Conservation (phyloP, 1,140 invertebrate species). For the Euwallacea fornicatus region DNA sequence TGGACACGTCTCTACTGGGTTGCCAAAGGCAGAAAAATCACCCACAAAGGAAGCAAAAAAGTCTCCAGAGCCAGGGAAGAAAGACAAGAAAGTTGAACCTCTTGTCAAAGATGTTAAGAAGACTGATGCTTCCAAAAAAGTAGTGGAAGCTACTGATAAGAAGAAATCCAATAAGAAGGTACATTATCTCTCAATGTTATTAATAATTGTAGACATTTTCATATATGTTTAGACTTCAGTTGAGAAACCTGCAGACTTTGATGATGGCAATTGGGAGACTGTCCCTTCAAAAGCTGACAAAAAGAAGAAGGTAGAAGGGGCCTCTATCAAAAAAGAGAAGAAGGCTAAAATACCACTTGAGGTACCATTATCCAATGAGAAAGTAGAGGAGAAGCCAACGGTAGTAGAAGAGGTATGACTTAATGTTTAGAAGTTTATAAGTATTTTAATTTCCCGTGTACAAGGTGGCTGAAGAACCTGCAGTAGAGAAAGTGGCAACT, state of each 20-base stretch:
- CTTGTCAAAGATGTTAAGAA: constrained; percentile 54
- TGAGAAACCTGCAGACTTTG: constrained; percentile 70
- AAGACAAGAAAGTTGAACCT: constrained; percentile 48
- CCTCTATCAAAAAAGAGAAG: constrained; percentile 60
- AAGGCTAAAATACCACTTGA: constrained; percentile 53
- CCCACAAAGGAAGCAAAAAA: constrained; percentile 59
- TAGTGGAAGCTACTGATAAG: constrained; percentile 57
- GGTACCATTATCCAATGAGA: constrained; percentile 51
- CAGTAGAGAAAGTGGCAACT: constrained; percentile 49
- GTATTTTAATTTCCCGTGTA: not conserved
- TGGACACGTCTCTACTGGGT: constrained; percentile 52
- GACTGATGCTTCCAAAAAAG: constrained; percentile 49
- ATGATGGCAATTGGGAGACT: constrained; percentile 75
- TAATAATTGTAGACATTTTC: not conserved
- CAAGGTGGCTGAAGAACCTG: constrained; percentile 36
- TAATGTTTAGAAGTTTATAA: not conserved
- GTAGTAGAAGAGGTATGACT: constrained; percentile 39
- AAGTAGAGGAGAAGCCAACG: not conserved
- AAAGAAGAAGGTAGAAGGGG: constrained; percentile 61
- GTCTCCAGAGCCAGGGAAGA: constrained; percentile 54
- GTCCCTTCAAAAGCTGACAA: constrained; percentile 69
- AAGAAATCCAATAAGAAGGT: constrained; percentile 58
- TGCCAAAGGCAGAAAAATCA: constrained; percentile 53
- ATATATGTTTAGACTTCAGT: constrained; percentile 6
- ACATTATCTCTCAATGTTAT: constrained; percentile 1